phyloP scores from a whole-genome alignment of 1,140 invertebrate genomes.

The Hycleus cichorii region DNA sequence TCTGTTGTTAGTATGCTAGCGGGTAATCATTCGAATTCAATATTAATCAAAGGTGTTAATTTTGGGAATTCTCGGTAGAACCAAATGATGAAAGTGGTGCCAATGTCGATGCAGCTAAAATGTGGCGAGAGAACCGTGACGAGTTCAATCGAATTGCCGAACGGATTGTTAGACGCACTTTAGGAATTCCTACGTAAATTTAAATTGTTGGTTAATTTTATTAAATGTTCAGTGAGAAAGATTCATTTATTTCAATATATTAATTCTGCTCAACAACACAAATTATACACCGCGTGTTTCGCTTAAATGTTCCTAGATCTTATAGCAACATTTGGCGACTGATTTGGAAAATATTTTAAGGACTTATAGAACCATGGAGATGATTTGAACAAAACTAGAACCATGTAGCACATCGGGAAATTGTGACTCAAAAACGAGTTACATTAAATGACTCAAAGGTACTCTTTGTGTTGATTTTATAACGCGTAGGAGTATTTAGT shows the following conservation, averaged over 20 bases:
- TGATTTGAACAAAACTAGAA: too few species aligned
- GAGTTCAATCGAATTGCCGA: slow-evolving; percentile 94
- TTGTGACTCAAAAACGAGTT: too few species aligned
- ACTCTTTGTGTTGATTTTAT: too few species aligned
- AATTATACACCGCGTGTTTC: too few species aligned
- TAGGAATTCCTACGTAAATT: slow-evolving; percentile 49
- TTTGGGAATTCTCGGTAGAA: slow-evolving; percentile 53
- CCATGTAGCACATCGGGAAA: too few species aligned
- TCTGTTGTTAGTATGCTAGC: slow-evolving; percentile 99
- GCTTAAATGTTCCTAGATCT: too few species aligned
- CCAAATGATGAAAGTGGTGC: slow-evolving; percentile 99
- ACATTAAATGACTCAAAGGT: too few species aligned
- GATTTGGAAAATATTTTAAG: too few species aligned
- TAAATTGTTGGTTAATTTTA: not conserved
- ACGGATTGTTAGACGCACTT: slow-evolving; percentile 84
- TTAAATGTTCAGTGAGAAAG: slow-evolving; percentile 4
- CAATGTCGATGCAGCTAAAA: slow-evolving; percentile 99
- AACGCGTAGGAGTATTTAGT: too few species aligned
- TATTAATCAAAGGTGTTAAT: not conserved
- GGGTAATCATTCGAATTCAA: slow-evolving; percentile 44
- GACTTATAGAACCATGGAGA: too few species aligned
- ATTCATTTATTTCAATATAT: slow-evolving; percentile 12
- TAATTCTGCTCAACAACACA: slow-evolving; percentile 4
- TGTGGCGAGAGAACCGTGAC: slow-evolving; percentile 93
- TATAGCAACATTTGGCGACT: too few species aligned